These are phyloP conservation scores for Medauroidea extradentata DNA, from an alignment of 1,140 invertebrate genomes.

Conservation along the genomic window DNA sequence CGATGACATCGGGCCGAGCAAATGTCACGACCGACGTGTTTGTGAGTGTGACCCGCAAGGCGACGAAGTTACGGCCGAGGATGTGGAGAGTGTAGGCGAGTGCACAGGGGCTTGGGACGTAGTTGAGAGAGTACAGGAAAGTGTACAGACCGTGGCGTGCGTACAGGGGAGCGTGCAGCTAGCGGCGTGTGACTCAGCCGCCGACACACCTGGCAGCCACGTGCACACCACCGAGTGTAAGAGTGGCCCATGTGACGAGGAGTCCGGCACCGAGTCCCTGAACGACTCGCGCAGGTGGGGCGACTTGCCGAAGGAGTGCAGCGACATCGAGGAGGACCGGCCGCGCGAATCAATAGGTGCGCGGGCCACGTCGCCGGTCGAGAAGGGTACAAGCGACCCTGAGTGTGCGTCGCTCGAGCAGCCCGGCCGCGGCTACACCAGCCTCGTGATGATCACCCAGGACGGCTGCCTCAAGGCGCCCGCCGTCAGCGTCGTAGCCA, in stretches of 20 bases:
- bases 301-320: constrained; percentile 2
- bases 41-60: no score
- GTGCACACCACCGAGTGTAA: constrained; percentile 28
- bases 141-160: no score
- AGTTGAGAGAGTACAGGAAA: no score
- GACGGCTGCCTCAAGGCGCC: constrained; percentile 37
- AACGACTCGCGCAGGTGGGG: constrained; percentile 5
- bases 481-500: constrained; percentile 29
- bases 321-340: constrained; percentile 15
- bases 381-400: constrained; percentile 8
- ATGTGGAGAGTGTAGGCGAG: no score
- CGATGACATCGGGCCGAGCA: no score
- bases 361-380: background rate
- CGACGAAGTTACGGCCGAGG: no score
- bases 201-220: constrained; percentile 31
- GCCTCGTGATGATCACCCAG: constrained; percentile 82
- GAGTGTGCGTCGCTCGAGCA: constrained; percentile 44
- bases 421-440: constrained; percentile 64
- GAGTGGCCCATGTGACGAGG: background rate
- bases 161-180: no score
- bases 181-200: constrained; percentile 1
- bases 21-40: no score
- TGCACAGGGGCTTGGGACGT: no score
- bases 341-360: constrained; percentile 15
- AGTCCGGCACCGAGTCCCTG: background rate